phyloP scores from a whole-genome alignment of 2,888 invertebrate species.

The Tenthredo distinguenda region DNA sequence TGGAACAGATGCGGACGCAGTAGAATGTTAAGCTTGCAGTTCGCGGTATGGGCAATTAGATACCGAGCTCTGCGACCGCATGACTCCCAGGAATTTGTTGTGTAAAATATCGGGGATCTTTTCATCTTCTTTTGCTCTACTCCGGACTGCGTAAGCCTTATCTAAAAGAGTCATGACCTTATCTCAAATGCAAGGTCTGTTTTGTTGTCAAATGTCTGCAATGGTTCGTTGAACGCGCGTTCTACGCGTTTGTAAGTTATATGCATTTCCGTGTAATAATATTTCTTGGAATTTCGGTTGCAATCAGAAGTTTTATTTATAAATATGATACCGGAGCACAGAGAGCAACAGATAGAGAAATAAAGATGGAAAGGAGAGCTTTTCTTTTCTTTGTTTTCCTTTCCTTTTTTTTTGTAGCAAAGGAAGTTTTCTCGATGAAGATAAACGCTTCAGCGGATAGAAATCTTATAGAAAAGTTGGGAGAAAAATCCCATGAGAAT shows the following conservation, averaged over 20 bases:
- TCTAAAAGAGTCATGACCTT: constrained; percentile 9
- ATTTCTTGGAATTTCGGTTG: constrained; percentile 25
- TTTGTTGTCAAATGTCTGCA: constrained; percentile 25
- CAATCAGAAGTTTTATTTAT: background rate
- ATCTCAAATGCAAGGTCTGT: constrained; percentile 28
- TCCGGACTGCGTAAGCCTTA: background rate
- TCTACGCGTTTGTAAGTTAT: background rate
- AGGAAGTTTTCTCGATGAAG: constrained; percentile 17
- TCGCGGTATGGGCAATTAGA: constrained; percentile 61
- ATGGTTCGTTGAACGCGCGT: constrained; percentile 35
- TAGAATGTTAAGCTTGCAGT: constrained; percentile 54
- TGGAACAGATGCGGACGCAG: constrained; percentile 54
- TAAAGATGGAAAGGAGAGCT: background rate
- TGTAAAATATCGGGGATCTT: background rate
- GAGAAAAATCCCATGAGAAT: background rate
- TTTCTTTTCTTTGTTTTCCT: background rate
- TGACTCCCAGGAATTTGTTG: constrained; percentile 57
- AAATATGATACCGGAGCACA: constrained; percentile 7
- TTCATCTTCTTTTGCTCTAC: background rate
- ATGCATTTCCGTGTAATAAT: constrained; percentile 26
- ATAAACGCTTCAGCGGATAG: background rate
- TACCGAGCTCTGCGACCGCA: constrained; percentile 30
- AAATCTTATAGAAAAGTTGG: background rate
- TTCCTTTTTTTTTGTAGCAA: background rate
- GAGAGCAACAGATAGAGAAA: background rate